Base-by-base conservation (phyloP, 2,113 vertebrate genomes). In the Syngnathoides biaculeatus region DNA sequence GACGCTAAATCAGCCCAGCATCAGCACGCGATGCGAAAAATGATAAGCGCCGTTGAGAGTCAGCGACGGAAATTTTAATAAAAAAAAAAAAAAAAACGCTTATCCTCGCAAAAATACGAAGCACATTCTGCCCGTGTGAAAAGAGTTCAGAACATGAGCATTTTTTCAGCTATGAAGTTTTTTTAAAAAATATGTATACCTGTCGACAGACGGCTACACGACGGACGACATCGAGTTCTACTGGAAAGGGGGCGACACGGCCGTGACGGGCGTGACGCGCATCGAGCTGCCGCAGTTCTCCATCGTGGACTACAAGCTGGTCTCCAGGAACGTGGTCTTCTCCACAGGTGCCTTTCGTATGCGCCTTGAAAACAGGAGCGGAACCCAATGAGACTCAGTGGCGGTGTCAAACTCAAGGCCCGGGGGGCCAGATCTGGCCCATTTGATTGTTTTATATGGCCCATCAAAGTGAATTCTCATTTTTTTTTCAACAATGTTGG, bases 231-330 rank as follows among this genome's bases (percentile, higher is more conserved):
- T 99, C 11, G 94, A 98, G 72, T 99, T 98, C 86, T 98, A 98
- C 85, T 99, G 97, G 97, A 94, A 94, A 77, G 97, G 97, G 19
- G 97, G 96, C 45, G 93, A 98, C 67, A 91, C 86, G 0, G 97
- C 97, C 1, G 96, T 99, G 58, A 95, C 96, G 0, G 97, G 97
- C 0, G 97, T 98, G 75, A 93, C 95, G 8, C 94, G 94, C 68
- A 98, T 99, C 26, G 95, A 99, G 79, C 94, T 99, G 67, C 97
- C 97, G 14, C 97, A 99, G 89, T 98, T 99, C 90, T 98, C 97
- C 67, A 98, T 98, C 0, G 95, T 98, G 65, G 94, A 98, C 79
- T 94, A 98, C 63, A 97, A 94, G 58, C 92, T 98, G 84, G 97
- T 98, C 78, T 99, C 97, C 24, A 94, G 92, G 82, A 98, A 99